Conservation (phyloP, 2,888 invertebrate genomes). For the Crepidodera aurea region DNA sequence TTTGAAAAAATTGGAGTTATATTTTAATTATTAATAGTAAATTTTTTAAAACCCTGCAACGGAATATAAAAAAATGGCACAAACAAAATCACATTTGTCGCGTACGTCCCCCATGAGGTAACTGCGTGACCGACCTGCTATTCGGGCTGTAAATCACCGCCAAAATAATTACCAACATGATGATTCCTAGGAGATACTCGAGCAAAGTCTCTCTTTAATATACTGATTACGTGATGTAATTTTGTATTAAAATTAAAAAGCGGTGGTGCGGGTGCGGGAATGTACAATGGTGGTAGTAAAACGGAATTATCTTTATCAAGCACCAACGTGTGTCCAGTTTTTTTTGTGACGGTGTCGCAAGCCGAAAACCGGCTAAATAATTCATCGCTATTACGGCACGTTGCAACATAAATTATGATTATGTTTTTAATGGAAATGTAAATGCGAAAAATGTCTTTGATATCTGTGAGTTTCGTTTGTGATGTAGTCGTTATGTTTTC, state of each 20-base stretch:
- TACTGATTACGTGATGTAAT: constrained; percentile 6
- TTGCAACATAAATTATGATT: background rate
- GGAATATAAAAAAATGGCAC: too few relatives aligned
- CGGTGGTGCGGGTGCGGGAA: background rate
- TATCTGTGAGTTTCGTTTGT: too few relatives aligned
- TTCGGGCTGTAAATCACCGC: constrained; percentile 1
- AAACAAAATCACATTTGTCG: background rate
- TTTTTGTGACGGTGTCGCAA: background rate
- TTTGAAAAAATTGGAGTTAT: too few relatives aligned
- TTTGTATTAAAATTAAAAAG: constrained; percentile 7
- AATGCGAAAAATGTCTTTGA: background rate
- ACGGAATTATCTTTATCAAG: background rate
- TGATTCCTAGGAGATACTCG: constrained; percentile 4
- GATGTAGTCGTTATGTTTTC: too few relatives aligned
- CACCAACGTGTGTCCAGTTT: background rate
- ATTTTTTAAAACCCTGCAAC: too few relatives aligned
- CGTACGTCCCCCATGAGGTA: background rate
- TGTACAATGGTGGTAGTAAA: background rate
- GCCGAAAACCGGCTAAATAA: background rate
- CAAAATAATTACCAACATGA: constrained; percentile 8
- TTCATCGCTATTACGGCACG: background rate
- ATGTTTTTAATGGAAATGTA: constrained; percentile 3
- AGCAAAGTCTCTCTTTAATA: background rate
- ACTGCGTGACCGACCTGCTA: constrained; percentile 2
- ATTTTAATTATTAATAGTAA: too few relatives aligned